Percentiles rank a stretch among this genome's conserved stretches.
Conservation (phyloP, 2,888 invertebrate species). For the Melinaea menophilus region DNA sequence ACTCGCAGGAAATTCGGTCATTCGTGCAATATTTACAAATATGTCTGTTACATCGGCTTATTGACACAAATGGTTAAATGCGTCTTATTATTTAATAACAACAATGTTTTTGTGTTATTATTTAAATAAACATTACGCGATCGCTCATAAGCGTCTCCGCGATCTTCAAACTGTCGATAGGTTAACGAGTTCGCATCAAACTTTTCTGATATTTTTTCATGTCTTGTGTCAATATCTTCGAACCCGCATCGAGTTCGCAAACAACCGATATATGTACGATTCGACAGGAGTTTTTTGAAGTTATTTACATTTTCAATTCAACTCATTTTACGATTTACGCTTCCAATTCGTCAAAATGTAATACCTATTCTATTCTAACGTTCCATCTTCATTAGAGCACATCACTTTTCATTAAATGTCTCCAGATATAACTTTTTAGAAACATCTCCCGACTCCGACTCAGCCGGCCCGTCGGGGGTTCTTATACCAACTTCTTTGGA, state of each 20-base stretch:
- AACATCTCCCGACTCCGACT: constrained; percentile 15
- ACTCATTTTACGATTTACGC: constrained; percentile 2
- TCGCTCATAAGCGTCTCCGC: constrained; percentile 3
- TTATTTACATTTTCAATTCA: constrained; percentile 13
- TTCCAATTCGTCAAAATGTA: constrained; percentile 43
- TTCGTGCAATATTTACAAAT: constrained; percentile 36
- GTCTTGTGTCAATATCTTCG: constrained; percentile 59
- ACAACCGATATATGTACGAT: constrained; percentile 60
- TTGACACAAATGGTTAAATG: constrained; percentile 3
- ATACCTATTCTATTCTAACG: constrained; percentile 41
- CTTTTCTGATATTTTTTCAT: constrained; percentile 73
- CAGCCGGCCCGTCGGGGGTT: constrained; percentile 11
- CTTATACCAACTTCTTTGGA: constrained; percentile 17
- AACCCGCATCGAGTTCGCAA: constrained; percentile 57
- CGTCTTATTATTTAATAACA: background rate
- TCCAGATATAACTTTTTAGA: constrained; percentile 47
- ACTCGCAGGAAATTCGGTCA: constrained; percentile 44
- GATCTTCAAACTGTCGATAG: constrained; percentile 14
- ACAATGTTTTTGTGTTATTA: background rate
- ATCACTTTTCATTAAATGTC: constrained; percentile 64
- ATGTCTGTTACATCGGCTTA: constrained; percentile 26
- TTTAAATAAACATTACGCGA: background rate
- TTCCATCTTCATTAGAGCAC: constrained; percentile 60
- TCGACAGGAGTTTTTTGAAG: constrained; percentile 51
- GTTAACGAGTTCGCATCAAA: constrained; percentile 45